phyloP scores from a whole-genome alignment of 2,797 vertebrate genomes.

The Chelmon rostratus region DNA sequence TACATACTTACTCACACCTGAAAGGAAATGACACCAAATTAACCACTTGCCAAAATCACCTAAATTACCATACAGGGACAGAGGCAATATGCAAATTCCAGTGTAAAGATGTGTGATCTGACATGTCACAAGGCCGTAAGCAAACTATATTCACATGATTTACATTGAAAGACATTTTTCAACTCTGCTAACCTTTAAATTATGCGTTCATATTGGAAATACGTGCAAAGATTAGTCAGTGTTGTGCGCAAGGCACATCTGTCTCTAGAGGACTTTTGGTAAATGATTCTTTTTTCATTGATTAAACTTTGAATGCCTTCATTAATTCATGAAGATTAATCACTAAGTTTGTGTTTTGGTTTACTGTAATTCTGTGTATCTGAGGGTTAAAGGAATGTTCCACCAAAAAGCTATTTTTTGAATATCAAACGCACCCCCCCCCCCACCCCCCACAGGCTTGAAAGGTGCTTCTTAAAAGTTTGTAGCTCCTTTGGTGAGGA shows the following conservation, averaged over 20 bases:
- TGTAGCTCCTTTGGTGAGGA: constrained; percentile 28
- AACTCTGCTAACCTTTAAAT: constrained; percentile 13
- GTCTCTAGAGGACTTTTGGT: constrained; percentile 14
- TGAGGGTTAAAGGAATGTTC: constrained; percentile 10
- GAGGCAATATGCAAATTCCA: constrained; percentile 48
- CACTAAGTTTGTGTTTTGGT: background rate
- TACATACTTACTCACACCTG: background rate
- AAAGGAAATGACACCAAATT: constrained; percentile 24
- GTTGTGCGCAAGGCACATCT: constrained; percentile 4
- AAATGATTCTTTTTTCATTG: constrained; percentile 11
- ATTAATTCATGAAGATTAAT: constrained; percentile 13
- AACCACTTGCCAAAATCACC: constrained; percentile 36
- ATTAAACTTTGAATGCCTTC: constrained; percentile 7
- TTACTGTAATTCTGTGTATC: background rate
- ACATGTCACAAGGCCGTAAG: constrained; percentile 33
- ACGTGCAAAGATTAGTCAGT: constrained; percentile 19
- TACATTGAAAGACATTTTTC: constrained; percentile 33
- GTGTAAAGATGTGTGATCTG: constrained; percentile 24
- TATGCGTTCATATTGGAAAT: constrained; percentile 25
- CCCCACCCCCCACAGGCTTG: constrained; percentile 8
- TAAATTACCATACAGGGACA: constrained; percentile 20
- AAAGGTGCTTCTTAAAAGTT: constrained; percentile 45
- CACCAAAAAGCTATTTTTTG: constrained; percentile 10
- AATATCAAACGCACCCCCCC: constrained; percentile 31
- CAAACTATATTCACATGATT: constrained; percentile 35